Base-by-base conservation (phyloP, 2,797 vertebrate genomes). In the Rhadinocentrus ornatus region DNA sequence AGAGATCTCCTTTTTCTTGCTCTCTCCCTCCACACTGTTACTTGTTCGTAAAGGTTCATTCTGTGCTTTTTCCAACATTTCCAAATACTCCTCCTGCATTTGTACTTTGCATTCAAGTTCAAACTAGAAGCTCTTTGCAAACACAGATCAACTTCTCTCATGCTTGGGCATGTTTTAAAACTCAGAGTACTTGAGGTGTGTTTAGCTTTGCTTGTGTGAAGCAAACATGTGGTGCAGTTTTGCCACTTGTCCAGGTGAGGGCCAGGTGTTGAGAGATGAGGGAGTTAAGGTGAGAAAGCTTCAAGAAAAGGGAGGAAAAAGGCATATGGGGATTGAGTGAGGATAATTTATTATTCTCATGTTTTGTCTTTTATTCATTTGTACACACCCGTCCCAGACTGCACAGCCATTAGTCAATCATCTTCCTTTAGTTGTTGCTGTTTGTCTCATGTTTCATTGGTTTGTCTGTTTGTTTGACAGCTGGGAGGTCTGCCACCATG, bases 401-500 rank as follows among this genome's bases (percentile, higher is more conserved):
- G 35, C 62, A 50, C 16, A 5, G 48, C 67, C 20, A 80, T 81
- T 67, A 62, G 63, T 73, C 83, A 60, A 24, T 84, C 82, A 60
- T 70, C 82, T 53, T 77, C 20, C 50, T 69, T 18, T 20, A 72
- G 59, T 66, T 27, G 3, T n/a, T 4, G 34, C 65, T 68, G 46
- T 76, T 81, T 82, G 80, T 87, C 71, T 88, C 55, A 73, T 9
- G 61, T 80, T 91, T 74, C 72, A 70, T 77, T 69, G 44, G 81
- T 80, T 77, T 85, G 80, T 78, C 77, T 66, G 72, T 78, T 86
- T 88, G 80, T 91, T 90, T 91, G 90, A 92, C 90, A 92, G 82
- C 68, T 73, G 64, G 66, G 75, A 86, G 78, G 82, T 82, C 76
- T 78, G 73, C 70, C 81, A 83, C 78, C 80, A 80, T 84, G 85